These are phyloP conservation scores for Hylyphantes graminicola DNA, from an alignment of 1,140 invertebrate genomes.

Conservation along the genomic window DNA sequence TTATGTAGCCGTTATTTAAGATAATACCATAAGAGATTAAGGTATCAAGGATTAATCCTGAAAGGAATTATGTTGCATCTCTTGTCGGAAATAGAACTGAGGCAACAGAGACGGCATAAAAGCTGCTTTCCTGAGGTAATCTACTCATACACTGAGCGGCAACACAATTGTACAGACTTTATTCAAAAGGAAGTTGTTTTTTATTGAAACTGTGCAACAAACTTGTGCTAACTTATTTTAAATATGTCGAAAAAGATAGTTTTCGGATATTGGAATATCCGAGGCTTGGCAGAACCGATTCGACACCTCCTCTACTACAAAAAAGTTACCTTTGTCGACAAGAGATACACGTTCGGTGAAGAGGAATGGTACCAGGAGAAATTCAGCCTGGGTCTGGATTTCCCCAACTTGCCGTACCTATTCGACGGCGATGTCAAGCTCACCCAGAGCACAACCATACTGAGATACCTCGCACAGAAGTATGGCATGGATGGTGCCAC, in stretches of 20 bases:
- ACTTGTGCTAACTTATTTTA: too few species aligned
- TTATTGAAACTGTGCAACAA: too few species aligned
- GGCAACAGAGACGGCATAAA: too few species aligned
- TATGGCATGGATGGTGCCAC: slow-evolving; percentile 64
- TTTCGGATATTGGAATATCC: slow-evolving; percentile 77
- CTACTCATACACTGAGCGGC: too few species aligned
- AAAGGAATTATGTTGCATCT: too few species aligned
- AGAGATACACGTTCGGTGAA: slow-evolving; percentile 11
- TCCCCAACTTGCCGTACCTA: slow-evolving; percentile 66
- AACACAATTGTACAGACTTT: too few species aligned
- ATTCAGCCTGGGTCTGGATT: slow-evolving; percentile 64
- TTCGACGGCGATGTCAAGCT: slow-evolving; percentile 63
- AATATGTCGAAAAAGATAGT: neutral
- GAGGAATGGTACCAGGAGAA: slow-evolving; percentile 65
- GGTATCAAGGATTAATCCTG: too few species aligned
- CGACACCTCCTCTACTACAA: slow-evolving; percentile 79
- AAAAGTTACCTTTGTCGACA: slow-evolving; percentile 78
- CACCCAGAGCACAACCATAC: slow-evolving; percentile 70
- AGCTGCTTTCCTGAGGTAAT: too few species aligned
- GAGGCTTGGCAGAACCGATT: slow-evolving; percentile 78
- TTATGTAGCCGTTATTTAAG: too few species aligned
- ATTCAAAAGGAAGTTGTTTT: too few species aligned
- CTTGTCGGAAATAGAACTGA: too few species aligned
- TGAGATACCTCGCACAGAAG: slow-evolving; percentile 69
- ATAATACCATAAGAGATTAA: too few species aligned